Percentiles rank a stretch among this genome's conserved stretches.
phyloP scores from a whole-genome alignment of 2,797 vertebrate genomes.

The Tragelaphus eurycerus region DNA sequence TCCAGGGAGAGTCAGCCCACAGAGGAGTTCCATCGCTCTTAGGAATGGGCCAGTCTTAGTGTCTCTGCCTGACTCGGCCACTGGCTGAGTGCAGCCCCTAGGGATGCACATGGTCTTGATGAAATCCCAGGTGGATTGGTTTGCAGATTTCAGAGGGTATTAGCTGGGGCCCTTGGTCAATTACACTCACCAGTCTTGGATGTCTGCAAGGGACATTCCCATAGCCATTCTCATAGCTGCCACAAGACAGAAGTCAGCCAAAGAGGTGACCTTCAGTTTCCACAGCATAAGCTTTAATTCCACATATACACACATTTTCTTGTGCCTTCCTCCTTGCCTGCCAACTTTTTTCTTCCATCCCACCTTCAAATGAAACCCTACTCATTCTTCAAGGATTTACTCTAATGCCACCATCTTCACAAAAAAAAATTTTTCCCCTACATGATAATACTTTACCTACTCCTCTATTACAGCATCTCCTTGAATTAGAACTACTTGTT shows the following conservation, averaged over 20 bases:
- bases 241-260: background rate
- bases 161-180: background rate
- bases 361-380: background rate
- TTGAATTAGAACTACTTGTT: background rate
- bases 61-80: background rate
- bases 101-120: background rate
- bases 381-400: background rate
- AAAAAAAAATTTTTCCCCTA: background rate
- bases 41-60: background rate
- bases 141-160: background rate
- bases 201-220: background rate
- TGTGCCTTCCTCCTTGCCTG: background rate
- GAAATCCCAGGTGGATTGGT: background rate
- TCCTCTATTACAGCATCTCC: background rate
- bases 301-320: background rate
- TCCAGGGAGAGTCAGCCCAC: background rate
- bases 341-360: background rate
- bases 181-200: background rate
- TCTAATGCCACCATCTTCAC: background rate
- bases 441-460: background rate
- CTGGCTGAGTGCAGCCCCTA: background rate
- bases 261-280: background rate
- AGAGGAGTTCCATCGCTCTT: background rate
- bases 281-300: background rate
- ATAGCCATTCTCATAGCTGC: background rate